Evolutionary conservation across 2,888 invertebrate species (phyloP), one percentile per base, ranked within the genome.

Genomic region (Pasiphila rectangulata): DNA sequence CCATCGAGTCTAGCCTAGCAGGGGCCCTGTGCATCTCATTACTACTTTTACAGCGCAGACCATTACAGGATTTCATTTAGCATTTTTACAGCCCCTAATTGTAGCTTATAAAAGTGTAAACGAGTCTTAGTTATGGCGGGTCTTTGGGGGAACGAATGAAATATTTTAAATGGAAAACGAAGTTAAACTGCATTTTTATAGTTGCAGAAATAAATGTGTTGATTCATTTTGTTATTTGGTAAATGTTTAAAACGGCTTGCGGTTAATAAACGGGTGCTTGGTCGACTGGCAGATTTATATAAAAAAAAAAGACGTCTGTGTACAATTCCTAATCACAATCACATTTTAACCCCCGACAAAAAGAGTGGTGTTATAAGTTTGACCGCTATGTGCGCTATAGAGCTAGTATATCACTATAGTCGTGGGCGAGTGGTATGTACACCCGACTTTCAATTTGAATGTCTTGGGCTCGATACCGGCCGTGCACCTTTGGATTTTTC

Each of bases 51-150:
- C 79, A 75, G 60, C 82, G 49, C 48, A 46, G 38, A 69, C 76
- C 71, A 83, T 84, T 75, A 82, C 75, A 66, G 67, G 68, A 77
- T 78, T 75, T 76, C 79, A 76, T 79, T 81, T 79, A 81, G 75
- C 81, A 79, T 81, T 87, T 88, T 89, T 88, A 89, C 87, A 86
- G 72, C 83, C 83, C 71, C 64, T 88, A 88, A 89, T 89, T 87
- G 82, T 70, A 77, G 75, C 80, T 83, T 86, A 82, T 86, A 86
- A 84, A 83, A 74, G 61, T 67, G 71, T 72, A 77, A 79, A 79
- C 67, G 65, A 61, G 57, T 61, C 54, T 46, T 47, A 56, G 69
- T 71, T 71, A 74, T 67, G 64, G 71, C 61, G 42, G 63, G 49
- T 44, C 46, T 49, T 40, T 17, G 30, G 52, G 37, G 45, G 40